These are phyloP conservation scores for Hydrozoanthus gracilis DNA, from an alignment of 92 coral and sea anemone genomes.

Conservation along the genomic window DNA sequence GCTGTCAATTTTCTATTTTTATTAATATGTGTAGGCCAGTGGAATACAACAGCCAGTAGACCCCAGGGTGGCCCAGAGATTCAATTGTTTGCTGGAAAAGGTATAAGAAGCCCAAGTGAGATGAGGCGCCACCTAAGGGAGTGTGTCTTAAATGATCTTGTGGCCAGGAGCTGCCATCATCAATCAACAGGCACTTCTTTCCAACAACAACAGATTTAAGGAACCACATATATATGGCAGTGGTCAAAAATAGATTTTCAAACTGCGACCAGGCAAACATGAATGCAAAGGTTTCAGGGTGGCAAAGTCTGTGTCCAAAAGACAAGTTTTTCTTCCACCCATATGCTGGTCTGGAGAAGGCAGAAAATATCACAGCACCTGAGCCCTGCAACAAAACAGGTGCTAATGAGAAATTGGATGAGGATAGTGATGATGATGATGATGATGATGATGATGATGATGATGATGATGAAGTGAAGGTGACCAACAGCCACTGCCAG, in stretches of 20 bases:
- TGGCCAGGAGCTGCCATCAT: constrained; percentile 48
- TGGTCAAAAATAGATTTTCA: constrained; percentile 45
- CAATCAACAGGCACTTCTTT: constrained; percentile 56
- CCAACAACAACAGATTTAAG: constrained; percentile 52
- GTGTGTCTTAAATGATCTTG: constrained; percentile 35
- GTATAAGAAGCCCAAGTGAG: constrained; percentile 32
- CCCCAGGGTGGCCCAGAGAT: constrained; percentile 32
- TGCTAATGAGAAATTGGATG: background rate
- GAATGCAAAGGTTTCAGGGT: constrained; percentile 6
- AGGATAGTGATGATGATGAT: background rate
- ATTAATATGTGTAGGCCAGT: constrained; percentile 13
- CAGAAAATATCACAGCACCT: constrained; percentile 2
- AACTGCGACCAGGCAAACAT: constrained; percentile 63
- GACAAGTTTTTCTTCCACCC: constrained; percentile 58
- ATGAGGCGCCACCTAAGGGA: constrained; percentile 55
- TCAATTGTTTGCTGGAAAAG: constrained; percentile 6
- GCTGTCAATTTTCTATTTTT: too few species aligned
- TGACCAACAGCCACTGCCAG: constrained; percentile 7
- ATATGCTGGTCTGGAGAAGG: constrained; percentile 35
- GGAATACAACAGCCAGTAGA: constrained; percentile 38
- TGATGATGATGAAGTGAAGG: constrained; percentile 16
- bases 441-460: constrained; percentile 4
- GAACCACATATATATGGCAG: constrained; percentile 60
- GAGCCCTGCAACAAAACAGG: background rate
- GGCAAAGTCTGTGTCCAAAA: constrained; percentile 50